Evolutionary conservation across 2,888 invertebrate genomes (phyloP).

Genomic region (Ischnus inquisitorius): DNA sequence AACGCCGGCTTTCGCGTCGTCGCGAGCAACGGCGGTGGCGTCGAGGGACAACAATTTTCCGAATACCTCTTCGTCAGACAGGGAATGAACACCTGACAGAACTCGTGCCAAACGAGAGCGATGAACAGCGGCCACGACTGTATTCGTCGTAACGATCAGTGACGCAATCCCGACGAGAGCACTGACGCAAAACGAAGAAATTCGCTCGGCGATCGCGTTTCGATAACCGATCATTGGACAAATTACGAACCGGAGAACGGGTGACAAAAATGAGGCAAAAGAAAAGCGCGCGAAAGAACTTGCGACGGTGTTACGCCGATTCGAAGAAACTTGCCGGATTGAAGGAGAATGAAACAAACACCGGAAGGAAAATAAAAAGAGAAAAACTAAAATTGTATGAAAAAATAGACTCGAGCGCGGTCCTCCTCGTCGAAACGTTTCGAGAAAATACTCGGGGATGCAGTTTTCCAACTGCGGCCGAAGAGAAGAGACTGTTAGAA

Average conservation of each 20-base stretch:
- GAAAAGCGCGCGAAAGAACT: too few species aligned
- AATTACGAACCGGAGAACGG: neutral
- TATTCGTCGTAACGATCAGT: conserved; percentile 46
- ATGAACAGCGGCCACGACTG: conserved; percentile 28
- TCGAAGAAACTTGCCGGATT: neutral
- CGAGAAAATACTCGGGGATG: neutral
- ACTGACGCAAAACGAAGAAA: neutral
- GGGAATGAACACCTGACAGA: conserved; percentile 82
- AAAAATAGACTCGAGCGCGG: neutral
- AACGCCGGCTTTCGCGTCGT: conserved; percentile 92
- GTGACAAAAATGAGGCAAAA: neutral
- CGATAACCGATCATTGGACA: neutral
- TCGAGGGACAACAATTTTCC: conserved; percentile 95
- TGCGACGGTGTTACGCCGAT: neutral
- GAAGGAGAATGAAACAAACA: neutral
- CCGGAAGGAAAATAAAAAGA: too few species aligned
- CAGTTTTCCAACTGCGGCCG: neutral
- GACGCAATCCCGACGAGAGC: conserved; percentile 4
- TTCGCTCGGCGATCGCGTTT: neutral
- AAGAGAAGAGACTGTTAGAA: neutral
- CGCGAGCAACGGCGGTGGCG: conserved; percentile 94
- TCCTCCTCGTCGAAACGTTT: too few species aligned
- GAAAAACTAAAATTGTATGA: too few species aligned
- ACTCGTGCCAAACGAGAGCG: conserved; percentile 35
- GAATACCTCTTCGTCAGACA: conserved; percentile 93